Conservation (phyloP, 2,797 vertebrate species). For the Poecilia wingei region DNA sequence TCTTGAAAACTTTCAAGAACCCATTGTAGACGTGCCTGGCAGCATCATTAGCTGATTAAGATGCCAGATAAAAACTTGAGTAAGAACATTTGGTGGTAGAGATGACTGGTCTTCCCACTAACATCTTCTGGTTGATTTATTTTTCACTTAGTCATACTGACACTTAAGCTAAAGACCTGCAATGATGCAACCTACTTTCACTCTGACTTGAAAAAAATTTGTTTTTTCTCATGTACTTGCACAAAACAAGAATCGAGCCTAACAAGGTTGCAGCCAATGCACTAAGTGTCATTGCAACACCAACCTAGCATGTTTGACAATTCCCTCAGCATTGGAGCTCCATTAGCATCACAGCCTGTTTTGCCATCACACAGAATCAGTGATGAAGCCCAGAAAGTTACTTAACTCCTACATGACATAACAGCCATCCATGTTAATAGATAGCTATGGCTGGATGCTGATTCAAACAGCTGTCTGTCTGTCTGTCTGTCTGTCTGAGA, state of each 20-base stretch:
- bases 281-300: not conserved
- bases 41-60: not conserved
- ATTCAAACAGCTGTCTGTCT: not conserved
- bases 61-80: not conserved
- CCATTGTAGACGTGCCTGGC: not conserved
- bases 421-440: slow-evolving; percentile 4
- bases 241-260: not conserved
- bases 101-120: slow-evolving; percentile 33
- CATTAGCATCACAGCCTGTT: slow-evolving; percentile 8
- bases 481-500: not conserved
- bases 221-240: not conserved
- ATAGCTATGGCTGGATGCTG: not conserved
- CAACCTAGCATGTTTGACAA: not conserved
- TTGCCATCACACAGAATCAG: slow-evolving; percentile 11
- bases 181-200: slow-evolving; percentile 55
- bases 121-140: slow-evolving; percentile 8
- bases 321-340: slow-evolving; percentile 24
- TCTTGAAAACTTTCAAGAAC: not conserved
- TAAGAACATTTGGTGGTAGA: slow-evolving; percentile 11
- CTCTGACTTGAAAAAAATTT: slow-evolving; percentile 25
- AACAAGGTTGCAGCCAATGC: slow-evolving; percentile 9
- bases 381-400: slow-evolving; percentile 5
- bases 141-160: slow-evolving; percentile 42
- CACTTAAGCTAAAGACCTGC: slow-evolving; percentile 19
- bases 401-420: slow-evolving; percentile 20